phyloP scores from a whole-genome alignment of 2,888 invertebrate genomes.

The Nudaria mundana region DNA sequence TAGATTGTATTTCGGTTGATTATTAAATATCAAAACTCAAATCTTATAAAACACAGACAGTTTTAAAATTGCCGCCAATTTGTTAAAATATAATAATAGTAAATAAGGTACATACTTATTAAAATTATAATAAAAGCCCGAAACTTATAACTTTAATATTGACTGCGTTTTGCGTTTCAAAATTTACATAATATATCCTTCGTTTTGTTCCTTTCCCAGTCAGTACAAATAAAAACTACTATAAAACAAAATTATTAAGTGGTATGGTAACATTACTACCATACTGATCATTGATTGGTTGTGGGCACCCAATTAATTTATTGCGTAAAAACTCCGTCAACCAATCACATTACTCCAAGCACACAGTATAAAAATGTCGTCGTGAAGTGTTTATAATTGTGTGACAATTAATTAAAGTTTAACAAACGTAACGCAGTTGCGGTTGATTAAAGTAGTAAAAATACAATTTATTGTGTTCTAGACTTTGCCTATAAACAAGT shows the following conservation, averaged over 20 bases:
- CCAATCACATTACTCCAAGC: constrained; percentile 66
- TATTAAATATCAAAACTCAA: too few relatives aligned
- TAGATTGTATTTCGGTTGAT: too few relatives aligned
- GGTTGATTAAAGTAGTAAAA: constrained; percentile 28
- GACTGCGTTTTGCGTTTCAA: too few relatives aligned
- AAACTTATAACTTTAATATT: too few relatives aligned
- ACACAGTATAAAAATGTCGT: constrained; percentile 71
- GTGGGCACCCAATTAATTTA: constrained; percentile 22
- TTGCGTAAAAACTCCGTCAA: too few relatives aligned
- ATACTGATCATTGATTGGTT: constrained; percentile 40
- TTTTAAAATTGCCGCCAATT: too few relatives aligned
- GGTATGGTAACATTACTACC: constrained; percentile 26
- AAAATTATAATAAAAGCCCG: too few relatives aligned
- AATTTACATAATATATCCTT: too few relatives aligned
- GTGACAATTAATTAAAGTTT: constrained; percentile 44
- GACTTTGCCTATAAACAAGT: constrained; percentile 25
- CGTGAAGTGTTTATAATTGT: constrained; percentile 48
- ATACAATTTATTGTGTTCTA: constrained; percentile 17
- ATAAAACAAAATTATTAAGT: not conserved
- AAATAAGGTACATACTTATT: too few relatives aligned
- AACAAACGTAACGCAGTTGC: constrained; percentile 45
- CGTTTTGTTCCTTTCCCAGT: too few relatives aligned
- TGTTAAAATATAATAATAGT: too few relatives aligned
- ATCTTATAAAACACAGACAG: too few relatives aligned
- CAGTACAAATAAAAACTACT: not conserved